phyloP scores from a whole-genome alignment of 2,113 vertebrate genomes.

The Cranoglanis bouderius region DNA sequence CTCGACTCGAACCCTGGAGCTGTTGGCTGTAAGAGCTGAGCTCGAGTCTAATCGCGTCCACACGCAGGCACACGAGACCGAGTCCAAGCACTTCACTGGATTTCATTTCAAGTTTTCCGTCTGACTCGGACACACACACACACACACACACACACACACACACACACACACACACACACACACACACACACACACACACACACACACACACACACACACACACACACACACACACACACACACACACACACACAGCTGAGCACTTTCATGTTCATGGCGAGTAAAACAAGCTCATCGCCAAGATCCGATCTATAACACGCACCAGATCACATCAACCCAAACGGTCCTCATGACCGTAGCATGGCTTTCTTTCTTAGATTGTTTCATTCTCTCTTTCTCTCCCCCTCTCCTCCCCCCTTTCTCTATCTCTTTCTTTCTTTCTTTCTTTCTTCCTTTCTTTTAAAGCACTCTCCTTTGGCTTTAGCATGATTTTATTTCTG shows the following conservation, averaged over 20 bases:
- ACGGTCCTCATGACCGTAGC: neutral
- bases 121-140: too few species aligned
- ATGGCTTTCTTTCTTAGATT: neutral
- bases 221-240: too few species aligned
- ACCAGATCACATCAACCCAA: neutral
- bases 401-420: neutral
- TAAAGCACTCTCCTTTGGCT: too few species aligned
- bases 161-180: neutral
- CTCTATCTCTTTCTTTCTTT: neutral
- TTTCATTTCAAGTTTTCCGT: neutral
- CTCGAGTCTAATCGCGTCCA: conserved; percentile 68
- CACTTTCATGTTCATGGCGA: conserved; percentile 43
- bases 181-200: too few species aligned
- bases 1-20: neutral
- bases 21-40: conserved; percentile 49
- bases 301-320: conserved; percentile 19
- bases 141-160: too few species aligned
- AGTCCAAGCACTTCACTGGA: neutral
- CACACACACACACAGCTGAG: neutral
- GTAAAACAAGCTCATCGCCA: conserved; percentile 34
- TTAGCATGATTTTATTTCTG: neutral
- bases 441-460: neutral
- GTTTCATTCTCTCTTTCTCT: neutral
- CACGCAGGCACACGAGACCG: conserved; percentile 54
- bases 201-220: too few species aligned